These are phyloP conservation scores for Drosophila nigrodunni DNA, from an alignment of 1,140 invertebrate species.

Conservation along the genomic window DNA sequence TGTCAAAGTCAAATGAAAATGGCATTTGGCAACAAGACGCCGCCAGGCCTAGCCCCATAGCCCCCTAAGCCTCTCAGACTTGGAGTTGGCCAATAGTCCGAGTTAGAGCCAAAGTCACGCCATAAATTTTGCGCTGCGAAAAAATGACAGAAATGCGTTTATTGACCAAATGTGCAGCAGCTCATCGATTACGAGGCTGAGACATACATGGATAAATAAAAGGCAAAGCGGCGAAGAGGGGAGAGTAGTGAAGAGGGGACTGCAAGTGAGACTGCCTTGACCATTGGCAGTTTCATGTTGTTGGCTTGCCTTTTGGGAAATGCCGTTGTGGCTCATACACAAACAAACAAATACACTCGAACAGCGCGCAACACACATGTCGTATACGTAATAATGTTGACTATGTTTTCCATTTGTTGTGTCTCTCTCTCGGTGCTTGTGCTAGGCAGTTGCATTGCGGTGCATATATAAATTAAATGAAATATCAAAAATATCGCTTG, in stretches of 20 bases:
- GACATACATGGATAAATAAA: constrained; percentile 4
- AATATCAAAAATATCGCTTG: constrained; percentile 52
- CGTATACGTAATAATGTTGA: constrained; percentile 75
- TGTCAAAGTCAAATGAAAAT: constrained; percentile 82
- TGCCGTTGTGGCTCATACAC: constrained; percentile 40
- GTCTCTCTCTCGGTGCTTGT: constrained; percentile 5
- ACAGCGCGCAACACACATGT: constrained; percentile 22
- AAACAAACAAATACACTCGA: too few species aligned
- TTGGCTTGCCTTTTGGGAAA: constrained; percentile 66
- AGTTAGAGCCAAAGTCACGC: constrained; percentile 62
- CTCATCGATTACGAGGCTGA: constrained; percentile 77
- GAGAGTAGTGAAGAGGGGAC: neutral
- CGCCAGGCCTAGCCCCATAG: constrained; percentile 11
- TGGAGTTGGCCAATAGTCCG: constrained; percentile 45
- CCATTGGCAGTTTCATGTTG: constrained; percentile 42
- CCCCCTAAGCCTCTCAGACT: constrained; percentile 23
- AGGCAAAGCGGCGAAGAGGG: neutral
- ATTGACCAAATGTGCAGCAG: constrained; percentile 80
- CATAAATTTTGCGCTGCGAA: constrained; percentile 71
- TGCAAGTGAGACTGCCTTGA: constrained; percentile 62
- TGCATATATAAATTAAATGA: constrained; percentile 65
- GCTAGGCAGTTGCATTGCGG: constrained; percentile 51
- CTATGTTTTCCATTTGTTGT: constrained; percentile 50
- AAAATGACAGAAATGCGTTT: constrained; percentile 83
- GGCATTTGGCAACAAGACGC: constrained; percentile 68